Percentiles rank a stretch among this genome's conserved stretches.
Evolutionary conservation across 2,797 vertebrate species (phyloP).

Genomic region (Macropus fuliginosus): DNA sequence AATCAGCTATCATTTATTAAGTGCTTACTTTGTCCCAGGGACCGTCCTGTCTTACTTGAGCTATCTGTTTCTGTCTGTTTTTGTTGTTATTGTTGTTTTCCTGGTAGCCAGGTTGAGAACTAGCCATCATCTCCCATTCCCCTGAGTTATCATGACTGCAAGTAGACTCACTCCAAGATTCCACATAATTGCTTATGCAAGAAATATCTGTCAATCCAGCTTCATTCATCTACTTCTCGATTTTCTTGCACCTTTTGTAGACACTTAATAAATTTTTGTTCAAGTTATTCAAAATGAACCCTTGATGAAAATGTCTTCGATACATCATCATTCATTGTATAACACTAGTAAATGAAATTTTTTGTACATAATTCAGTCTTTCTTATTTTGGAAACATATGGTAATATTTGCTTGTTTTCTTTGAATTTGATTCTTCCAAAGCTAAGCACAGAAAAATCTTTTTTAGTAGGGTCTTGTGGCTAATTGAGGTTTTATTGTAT

Average conservation of each 20-base stretch:
- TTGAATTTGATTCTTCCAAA: not conserved
- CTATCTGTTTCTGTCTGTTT: not conserved
- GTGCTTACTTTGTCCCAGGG: not conserved
- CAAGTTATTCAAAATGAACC: not conserved
- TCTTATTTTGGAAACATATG: not conserved
- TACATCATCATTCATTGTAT: not conserved
- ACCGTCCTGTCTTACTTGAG: not conserved
- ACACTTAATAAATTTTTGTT: not conserved
- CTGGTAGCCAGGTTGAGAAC: not conserved
- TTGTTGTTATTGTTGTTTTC: not conserved
- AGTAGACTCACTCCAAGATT: not conserved
- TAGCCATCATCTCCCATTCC: not conserved
- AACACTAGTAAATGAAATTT: not conserved
- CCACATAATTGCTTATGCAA: not conserved
- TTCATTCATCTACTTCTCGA: not conserved
- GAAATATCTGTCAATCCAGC: not conserved
- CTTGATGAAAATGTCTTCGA: not conserved
- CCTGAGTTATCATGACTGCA: not conserved
- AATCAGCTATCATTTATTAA: not conserved
- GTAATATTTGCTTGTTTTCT: not conserved
- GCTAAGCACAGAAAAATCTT: not conserved
- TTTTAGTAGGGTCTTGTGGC: not conserved
- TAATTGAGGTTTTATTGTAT: not conserved
- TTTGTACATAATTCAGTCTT: not conserved
- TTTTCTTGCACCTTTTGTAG: not conserved